These are phyloP conservation scores for Silurus aristotelis DNA, from an alignment of 2,797 vertebrate genomes.

Conservation along the genomic window DNA sequence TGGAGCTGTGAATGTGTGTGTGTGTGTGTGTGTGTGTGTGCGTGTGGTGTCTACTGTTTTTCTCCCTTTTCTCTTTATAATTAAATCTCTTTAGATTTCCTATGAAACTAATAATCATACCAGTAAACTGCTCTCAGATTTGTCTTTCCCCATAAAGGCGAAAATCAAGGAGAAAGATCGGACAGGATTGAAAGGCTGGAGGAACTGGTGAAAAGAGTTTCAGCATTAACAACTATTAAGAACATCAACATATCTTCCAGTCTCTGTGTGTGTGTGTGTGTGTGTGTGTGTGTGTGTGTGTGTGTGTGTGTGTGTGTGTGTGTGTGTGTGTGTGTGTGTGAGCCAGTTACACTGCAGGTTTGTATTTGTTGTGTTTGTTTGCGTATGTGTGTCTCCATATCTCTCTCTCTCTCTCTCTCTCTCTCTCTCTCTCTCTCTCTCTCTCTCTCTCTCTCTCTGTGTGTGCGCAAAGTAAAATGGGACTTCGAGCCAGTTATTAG, in stretches of 20 bases:
- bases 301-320: constrained; percentile 22
- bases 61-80: constrained; percentile 53
- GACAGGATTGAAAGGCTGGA: constrained; percentile 16
- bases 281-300: constrained; percentile 23
- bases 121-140: constrained; percentile 72
- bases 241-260: constrained; percentile 58
- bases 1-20: constrained; percentile 50
- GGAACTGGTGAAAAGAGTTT: constrained; percentile 36
- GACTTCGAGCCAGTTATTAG: constrained; percentile 87
- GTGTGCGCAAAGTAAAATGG: constrained; percentile 62
- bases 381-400: not conserved
- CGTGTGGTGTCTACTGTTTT: constrained; percentile 40
- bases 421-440: constrained; percentile 1
- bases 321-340: constrained; percentile 22
- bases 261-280: constrained; percentile 22
- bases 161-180: constrained; percentile 63
- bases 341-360: constrained; percentile 12
- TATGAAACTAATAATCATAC: constrained; percentile 75
- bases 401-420: not conserved
- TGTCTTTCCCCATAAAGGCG: constrained; percentile 70
- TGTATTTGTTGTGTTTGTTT: constrained; percentile 17
- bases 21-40: constrained; percentile 53
- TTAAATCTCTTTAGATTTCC: constrained; percentile 74
- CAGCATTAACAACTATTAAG: constrained; percentile 41
- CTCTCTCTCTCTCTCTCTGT: constrained; percentile 8